Percentiles rank a stretch among this genome's conserved stretches.
Evolutionary conservation across 2,797 vertebrate genomes (phyloP).

Genomic region (Oryzias sinensis): DNA sequence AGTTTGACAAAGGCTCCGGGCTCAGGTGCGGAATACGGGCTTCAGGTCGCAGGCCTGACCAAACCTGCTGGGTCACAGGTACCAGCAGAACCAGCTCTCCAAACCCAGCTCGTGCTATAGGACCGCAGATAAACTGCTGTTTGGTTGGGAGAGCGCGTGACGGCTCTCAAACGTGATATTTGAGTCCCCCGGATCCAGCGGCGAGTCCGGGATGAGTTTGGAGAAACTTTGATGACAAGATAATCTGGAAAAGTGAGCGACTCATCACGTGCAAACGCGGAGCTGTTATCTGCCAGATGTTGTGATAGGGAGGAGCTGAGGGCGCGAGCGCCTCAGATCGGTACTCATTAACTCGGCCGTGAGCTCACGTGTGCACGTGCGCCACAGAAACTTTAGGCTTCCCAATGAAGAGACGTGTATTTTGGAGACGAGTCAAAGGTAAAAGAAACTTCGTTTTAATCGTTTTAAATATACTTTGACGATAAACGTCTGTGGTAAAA

Average conservation of each 20-base stretch:
- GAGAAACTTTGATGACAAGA: background rate
- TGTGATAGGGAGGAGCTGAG: background rate
- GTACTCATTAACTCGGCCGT: background rate
- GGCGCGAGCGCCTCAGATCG: background rate
- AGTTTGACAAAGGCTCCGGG: background rate
- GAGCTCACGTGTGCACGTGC: background rate
- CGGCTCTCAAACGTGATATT: background rate
- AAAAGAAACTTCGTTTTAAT: background rate
- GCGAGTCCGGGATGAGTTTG: background rate
- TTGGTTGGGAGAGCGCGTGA: too few relatives aligned
- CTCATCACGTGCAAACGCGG: constrained; percentile 42
- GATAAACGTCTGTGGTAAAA: background rate
- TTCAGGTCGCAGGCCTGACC: background rate
- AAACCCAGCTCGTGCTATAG: background rate
- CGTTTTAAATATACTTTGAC: background rate
- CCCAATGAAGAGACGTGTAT: too few relatives aligned
- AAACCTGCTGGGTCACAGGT: constrained; percentile 16
- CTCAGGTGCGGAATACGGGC: background rate
- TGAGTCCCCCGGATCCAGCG: background rate
- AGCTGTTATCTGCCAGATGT: constrained; percentile 35
- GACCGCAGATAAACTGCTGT: background rate
- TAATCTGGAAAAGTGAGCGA: constrained; percentile 22
- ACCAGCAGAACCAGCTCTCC: background rate
- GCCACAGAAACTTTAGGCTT: too few relatives aligned
- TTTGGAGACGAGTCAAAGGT: background rate